These are phyloP conservation scores for Toxotes lorentzi DNA, from an alignment of 2,797 vertebrate species.

Conservation along the genomic window DNA sequence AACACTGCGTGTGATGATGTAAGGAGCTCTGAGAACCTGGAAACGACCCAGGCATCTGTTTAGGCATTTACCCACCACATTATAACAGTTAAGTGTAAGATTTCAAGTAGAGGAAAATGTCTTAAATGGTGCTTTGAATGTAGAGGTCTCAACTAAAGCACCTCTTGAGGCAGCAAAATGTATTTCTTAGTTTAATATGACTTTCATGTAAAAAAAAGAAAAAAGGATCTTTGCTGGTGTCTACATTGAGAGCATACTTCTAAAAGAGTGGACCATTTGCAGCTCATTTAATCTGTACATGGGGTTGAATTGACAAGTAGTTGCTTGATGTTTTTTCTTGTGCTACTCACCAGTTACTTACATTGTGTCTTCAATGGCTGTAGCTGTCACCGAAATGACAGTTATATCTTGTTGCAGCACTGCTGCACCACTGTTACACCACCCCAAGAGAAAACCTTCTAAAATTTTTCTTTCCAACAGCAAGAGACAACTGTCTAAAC, in stretches of 20 bases:
- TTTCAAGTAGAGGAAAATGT: not conserved
- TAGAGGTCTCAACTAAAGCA: slow-evolving; percentile 20
- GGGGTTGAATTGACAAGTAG: slow-evolving; percentile 2
- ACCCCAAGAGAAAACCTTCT: not conserved
- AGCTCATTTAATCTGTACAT: slow-evolving; percentile 13
- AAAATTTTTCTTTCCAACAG: not conserved
- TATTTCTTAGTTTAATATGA: slow-evolving; percentile 16
- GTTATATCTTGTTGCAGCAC: not conserved
- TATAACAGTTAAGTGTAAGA: slow-evolving; percentile 18
- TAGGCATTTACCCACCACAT: not conserved
- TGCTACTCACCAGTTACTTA: not conserved
- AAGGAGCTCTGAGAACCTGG: slow-evolving; percentile 19
- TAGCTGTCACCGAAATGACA: slow-evolving; percentile 28
- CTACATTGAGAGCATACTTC: not conserved
- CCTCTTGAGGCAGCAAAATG: not conserved
- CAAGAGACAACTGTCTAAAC: slow-evolving; percentile 8
- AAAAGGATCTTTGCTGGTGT: not conserved
- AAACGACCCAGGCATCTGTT: slow-evolving; percentile 14
- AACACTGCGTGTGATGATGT: slow-evolving; percentile 43
- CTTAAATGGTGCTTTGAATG: slow-evolving; percentile 19
- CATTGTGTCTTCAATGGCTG: slow-evolving; percentile 20
- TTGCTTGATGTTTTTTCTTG: slow-evolving; percentile 11
- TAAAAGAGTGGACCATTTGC: slow-evolving; percentile 9
- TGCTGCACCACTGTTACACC: no score
- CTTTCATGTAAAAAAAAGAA: not conserved